Evolutionary conservation across 2,888 invertebrate species (phyloP).

Genomic region (Linnaemya tessellans): DNA sequence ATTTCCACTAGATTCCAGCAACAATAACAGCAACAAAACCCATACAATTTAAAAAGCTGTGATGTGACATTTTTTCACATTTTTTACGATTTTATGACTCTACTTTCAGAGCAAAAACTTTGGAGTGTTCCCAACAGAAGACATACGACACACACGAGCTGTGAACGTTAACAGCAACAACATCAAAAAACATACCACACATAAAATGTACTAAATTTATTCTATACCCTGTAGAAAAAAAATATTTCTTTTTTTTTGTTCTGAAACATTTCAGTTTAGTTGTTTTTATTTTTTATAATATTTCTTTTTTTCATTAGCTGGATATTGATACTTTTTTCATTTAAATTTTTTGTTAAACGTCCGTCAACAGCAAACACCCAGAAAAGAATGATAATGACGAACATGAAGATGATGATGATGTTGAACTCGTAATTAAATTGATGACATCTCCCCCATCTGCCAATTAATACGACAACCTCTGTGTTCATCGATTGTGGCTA

Average conservation of each 20-base stretch:
- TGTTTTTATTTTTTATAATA: not conserved
- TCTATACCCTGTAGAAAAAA: conserved; percentile 21
- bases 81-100: conserved; percentile 68
- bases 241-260: conserved; percentile 4
- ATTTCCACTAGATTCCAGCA: not conserved
- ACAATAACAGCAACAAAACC: not conserved
- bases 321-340: conserved; percentile 51
- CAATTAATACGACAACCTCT: conserved; percentile 6
- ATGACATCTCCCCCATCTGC: conserved; percentile 61
- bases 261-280: conserved; percentile 44
- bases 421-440: conserved; percentile 72
- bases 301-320: conserved; percentile 55
- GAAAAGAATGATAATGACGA: conserved; percentile 26
- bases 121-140: conserved; percentile 33
- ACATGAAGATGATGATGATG: conserved; percentile 15
- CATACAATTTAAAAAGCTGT: conserved; percentile 46
- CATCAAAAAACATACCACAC: conserved; percentile 12
- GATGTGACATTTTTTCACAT: conserved; percentile 63
- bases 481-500: conserved; percentile 48
- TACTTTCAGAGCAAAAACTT: conserved; percentile 26
- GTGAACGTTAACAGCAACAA: conserved; percentile 12
- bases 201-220: conserved; percentile 52
- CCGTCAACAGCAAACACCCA: conserved; percentile 37
- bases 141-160: conserved; percentile 27
- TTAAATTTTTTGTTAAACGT: conserved; percentile 17